These are phyloP conservation scores for Salvator merianae DNA, from an alignment of 2,113 vertebrate species.

Conservation along the genomic window DNA sequence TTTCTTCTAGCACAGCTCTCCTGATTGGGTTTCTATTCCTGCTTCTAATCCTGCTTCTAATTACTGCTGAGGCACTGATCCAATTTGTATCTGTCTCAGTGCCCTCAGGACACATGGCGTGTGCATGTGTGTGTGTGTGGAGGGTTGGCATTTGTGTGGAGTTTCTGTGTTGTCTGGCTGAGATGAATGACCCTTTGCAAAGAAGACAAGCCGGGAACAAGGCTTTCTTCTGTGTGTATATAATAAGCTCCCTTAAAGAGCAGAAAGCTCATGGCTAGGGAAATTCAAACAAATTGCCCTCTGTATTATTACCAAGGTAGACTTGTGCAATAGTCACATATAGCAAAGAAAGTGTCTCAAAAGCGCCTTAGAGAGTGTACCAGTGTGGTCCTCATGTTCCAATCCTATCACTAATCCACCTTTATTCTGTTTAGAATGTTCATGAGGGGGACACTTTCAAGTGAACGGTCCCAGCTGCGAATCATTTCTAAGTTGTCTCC, in stretches of 20 bases:
- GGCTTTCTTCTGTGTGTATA: neutral
- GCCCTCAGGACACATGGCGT: neutral
- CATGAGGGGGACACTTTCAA: too few species aligned
- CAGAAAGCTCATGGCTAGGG: neutral
- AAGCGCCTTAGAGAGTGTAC: too few species aligned
- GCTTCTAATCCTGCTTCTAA: slow-evolving; percentile 17
- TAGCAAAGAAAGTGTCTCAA: too few species aligned
- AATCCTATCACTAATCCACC: too few species aligned
- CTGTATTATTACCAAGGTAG: neutral
- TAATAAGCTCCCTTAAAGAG: neutral
- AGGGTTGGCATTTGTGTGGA: too few species aligned
- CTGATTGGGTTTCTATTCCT: slow-evolving; percentile 19
- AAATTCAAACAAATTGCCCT: neutral
- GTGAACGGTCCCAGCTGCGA: too few species aligned
- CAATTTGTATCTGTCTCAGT: neutral
- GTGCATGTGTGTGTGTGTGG: neutral
- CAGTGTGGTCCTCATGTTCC: too few species aligned
- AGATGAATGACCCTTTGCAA: slow-evolving; percentile 1
- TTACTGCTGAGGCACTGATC: slow-evolving; percentile 11
- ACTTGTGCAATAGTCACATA: too few species aligned
- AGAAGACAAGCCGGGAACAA: neutral
- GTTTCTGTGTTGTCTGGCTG: neutral
- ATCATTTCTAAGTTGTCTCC: too few species aligned
- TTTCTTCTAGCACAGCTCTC: neutral
- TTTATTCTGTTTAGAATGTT: too few species aligned